Percentiles rank a stretch among this genome's conserved stretches.
phyloP scores from a whole-genome alignment of 2,797 vertebrate species.

The Oryzias dopingdopingensis region DNA sequence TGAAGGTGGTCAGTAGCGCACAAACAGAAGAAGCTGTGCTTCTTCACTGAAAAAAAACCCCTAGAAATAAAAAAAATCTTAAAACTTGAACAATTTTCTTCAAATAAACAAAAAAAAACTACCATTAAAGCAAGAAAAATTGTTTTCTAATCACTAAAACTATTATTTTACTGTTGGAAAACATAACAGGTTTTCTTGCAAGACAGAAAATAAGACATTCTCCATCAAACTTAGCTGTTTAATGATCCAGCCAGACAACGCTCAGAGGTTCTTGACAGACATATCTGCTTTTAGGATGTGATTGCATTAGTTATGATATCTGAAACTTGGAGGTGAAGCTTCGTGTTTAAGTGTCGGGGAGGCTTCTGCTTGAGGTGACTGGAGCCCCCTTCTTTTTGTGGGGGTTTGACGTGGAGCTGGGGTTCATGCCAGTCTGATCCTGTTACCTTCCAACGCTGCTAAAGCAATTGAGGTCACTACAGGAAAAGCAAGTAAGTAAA shows the following conservation, averaged over 20 bases:
- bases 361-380: constrained; percentile 19
- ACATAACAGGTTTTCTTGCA: no score
- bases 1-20: no score
- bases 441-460: constrained; percentile 58
- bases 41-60: no score
- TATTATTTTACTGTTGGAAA: no score
- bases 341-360: constrained; percentile 13
- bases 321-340: constrained; percentile 21
- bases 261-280: constrained; percentile 10
- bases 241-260: constrained; percentile 20
- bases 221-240: not conserved
- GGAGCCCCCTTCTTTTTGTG: constrained; percentile 27
- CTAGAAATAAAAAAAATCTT: no score
- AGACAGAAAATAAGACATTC: no score
- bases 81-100: no score
- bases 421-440: constrained; percentile 47
- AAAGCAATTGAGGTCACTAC: constrained; percentile 50
- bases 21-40: no score
- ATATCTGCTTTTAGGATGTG: constrained; percentile 9
- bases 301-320: constrained; percentile 3
- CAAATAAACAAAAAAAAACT: no score
- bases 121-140: no score
- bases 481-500: constrained; percentile 20
- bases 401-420: constrained; percentile 3
- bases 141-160: no score